Evolutionary conservation across 2,113 vertebrate genomes (phyloP), one percentile per base, ranked within the genome.

Genomic region (Empidonax traillii): DNA sequence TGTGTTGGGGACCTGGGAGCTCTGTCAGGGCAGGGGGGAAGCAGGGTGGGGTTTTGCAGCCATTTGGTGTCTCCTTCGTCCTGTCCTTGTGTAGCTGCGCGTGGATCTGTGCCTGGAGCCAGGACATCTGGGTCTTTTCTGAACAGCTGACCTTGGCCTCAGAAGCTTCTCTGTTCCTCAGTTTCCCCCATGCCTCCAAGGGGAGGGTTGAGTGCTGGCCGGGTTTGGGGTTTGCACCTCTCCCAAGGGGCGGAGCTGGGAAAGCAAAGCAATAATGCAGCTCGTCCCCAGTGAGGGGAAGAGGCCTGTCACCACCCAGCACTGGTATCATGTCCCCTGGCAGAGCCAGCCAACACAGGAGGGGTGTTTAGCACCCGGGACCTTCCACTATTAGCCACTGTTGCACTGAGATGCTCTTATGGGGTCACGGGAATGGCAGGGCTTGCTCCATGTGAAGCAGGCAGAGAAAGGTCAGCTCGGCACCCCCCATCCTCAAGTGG

Each of bases 61-160:
- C 85, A 0, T 93, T 93, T 0, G 0, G 75, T 94, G 85, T 96
- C 85, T 93, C 88, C 94, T 92, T 95, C 3, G 2, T 94, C 82
- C 88, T 3, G 3, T 94, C 55, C 67, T 93, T 90, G 95, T 97
- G 83, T 95, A 69, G 94, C 88, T 86, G 92, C 13, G 68, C 1
- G 63, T 92, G 88, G 83, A 93, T 93, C 90, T 96, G 91, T 96
- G 94, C 95, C 96, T 80, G 89, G 78, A 89, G 47, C 91, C 91
- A 74, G 89, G 69, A 89, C 6, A 3, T n/a, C 94, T 86, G 81
- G 44, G 72, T 94, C 87, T 69, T 88, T 14, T 85, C 79, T 90
- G 90, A 96, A 95, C 78, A 94, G 88, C 76, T 94, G 87, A 94
- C 85, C 61, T 94, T 93, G 85, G 85, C 83, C 95, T 89, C 93